These are phyloP conservation scores for Cryptomyrus ogoouensis DNA, from an alignment of 2,113 vertebrate species.

Conservation along the genomic window DNA sequence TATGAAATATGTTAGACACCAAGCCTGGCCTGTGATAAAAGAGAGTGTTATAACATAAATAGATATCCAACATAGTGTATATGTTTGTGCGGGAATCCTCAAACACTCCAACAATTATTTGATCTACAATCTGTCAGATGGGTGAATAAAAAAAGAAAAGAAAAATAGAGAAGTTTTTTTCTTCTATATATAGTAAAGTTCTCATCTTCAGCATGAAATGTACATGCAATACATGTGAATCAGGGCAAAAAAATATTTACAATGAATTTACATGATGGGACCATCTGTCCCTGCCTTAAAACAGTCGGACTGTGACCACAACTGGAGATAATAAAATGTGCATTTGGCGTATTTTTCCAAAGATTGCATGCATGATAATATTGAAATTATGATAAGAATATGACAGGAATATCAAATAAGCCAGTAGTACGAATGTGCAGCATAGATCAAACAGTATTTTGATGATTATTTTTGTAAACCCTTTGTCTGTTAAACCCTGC, in stretches of 20 bases:
- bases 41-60: not conserved
- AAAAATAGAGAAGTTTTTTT: not conserved
- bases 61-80: not conserved
- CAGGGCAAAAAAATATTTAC: constrained; percentile 7
- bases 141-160: not conserved
- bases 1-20: not conserved
- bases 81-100: not conserved
- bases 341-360: not conserved
- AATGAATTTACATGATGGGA: constrained; percentile 9
- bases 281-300: not conserved
- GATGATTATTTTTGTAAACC: not conserved
- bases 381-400: not conserved
- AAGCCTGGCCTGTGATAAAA: not conserved
- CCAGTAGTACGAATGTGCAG: not conserved
- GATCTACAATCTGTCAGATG: not conserved
- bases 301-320: not conserved
- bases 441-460: not conserved
- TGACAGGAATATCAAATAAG: not conserved
- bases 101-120: not conserved
- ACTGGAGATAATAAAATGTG: not conserved
- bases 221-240: constrained; percentile 1
- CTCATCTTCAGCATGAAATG: not conserved
- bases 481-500: not conserved
- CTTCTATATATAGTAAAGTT: not conserved
- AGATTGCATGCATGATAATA: not conserved